Percentiles rank a stretch among this genome's conserved stretches.
phyloP scores from a whole-genome alignment of 2,113 vertebrate genomes.

The Oenanthe oenanthe region DNA sequence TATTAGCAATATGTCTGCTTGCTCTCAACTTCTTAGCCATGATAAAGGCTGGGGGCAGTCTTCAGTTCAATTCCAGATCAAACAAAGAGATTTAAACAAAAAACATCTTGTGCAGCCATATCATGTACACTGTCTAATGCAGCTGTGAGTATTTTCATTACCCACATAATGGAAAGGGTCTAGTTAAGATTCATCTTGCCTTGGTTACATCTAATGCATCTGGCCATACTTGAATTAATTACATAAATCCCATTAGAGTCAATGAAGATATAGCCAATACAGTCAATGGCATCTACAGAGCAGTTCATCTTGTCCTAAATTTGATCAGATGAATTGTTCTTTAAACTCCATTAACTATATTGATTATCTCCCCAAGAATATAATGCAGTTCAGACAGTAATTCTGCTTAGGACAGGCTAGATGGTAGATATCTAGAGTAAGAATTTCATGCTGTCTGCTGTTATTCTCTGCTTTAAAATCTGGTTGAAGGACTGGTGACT shows the following conservation, averaged over 20 bases:
- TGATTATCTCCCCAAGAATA: conserved; percentile 5
- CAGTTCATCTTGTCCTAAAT: conserved; percentile 9
- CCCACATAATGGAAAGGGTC: background rate
- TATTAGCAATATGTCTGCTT: background rate
- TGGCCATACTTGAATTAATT: background rate
- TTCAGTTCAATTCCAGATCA: background rate
- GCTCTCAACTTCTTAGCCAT: background rate
- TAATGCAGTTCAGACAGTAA: background rate
- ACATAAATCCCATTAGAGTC: background rate
- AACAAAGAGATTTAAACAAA: background rate
- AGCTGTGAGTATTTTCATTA: background rate
- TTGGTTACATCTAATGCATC: background rate
- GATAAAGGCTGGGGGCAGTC: background rate
- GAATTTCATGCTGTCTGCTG: background rate
- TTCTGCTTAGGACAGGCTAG: background rate
- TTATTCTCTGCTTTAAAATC: background rate
- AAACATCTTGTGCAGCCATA: background rate
- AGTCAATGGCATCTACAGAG: background rate
- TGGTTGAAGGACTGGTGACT: background rate
- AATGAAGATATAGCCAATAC: background rate
- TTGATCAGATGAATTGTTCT: conserved; percentile 20
- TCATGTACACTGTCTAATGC: background rate
- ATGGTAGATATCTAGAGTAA: background rate
- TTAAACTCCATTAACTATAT: conserved; percentile 36
- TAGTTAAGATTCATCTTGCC: background rate